phyloP scores from a whole-genome alignment of 1,140 invertebrate species.

The Manduca sexta region DNA sequence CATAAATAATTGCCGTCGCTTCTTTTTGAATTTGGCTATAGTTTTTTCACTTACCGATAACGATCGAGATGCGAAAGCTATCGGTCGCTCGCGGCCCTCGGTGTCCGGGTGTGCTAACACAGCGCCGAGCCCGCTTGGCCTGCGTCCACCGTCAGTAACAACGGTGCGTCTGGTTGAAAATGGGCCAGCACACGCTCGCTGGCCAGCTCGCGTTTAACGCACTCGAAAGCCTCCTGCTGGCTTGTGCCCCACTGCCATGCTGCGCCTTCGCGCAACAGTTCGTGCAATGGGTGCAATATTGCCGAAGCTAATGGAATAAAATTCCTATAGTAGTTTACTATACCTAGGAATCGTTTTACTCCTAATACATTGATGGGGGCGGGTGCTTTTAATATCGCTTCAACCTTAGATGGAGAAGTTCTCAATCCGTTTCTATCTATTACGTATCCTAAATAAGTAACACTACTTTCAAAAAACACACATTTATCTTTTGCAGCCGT shows the following conservation, averaged over 20 bases:
- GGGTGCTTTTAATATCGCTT: constrained; percentile 37
- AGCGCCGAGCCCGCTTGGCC: constrained; percentile 28
- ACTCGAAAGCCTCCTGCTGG: constrained; percentile 25
- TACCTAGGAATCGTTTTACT: constrained; percentile 59
- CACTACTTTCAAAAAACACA: constrained; percentile 32
- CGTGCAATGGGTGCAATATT: constrained; percentile 37
- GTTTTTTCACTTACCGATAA: constrained; percentile 48
- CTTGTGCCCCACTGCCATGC: constrained; percentile 15
- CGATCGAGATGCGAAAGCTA: constrained; percentile 53
- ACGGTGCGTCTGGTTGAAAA: constrained; percentile 39
- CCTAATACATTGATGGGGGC: constrained; percentile 40
- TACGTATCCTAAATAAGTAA: constrained; percentile 49
- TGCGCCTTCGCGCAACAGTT: constrained; percentile 21
- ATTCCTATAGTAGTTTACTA: constrained; percentile 47
- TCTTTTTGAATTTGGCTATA: constrained; percentile 67
- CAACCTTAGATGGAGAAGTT: constrained; percentile 51
- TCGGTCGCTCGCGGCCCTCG: constrained; percentile 30
- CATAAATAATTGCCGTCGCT: constrained; percentile 58
- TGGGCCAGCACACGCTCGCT: constrained; percentile 37
- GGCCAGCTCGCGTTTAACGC: constrained; percentile 24
- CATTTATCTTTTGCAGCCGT: constrained; percentile 36
- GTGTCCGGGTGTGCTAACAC: constrained; percentile 26
- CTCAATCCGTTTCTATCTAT: constrained; percentile 38
- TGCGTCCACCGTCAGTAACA: constrained; percentile 29
- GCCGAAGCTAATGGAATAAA: constrained; percentile 55